phyloP scores from a whole-genome alignment of 2,888 invertebrate genomes.

The Euproctis similis region DNA sequence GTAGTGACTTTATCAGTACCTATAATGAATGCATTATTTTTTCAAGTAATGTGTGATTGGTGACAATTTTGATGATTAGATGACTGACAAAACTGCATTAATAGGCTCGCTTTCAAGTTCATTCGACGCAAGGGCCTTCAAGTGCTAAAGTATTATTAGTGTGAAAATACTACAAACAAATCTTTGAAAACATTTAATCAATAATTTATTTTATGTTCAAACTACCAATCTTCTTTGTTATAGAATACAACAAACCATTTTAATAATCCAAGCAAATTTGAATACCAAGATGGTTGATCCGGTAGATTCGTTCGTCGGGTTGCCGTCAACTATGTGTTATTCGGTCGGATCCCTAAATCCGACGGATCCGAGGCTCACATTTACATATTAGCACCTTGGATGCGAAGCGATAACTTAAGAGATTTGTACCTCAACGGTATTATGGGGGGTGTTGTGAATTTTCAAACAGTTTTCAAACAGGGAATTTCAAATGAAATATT shows the following conservation, averaged over 20 bases:
- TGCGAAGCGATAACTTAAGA: conserved; percentile 5
- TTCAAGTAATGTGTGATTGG: no score
- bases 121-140: no score
- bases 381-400: conserved; percentile 30
- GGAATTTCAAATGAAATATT: background rate
- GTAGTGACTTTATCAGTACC: no score
- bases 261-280: conserved; percentile 11
- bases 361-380: conserved; percentile 21
- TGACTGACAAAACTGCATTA: no score
- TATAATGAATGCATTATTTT: no score
- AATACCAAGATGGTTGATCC: conserved; percentile 11
- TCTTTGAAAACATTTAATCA: no score
- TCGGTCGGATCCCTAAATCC: conserved; percentile 20
- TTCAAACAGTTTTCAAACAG: background rate
- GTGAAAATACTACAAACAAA: no score
- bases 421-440: conserved; percentile 4
- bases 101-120: no score
- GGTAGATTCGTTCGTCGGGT: conserved; percentile 7
- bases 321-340: conserved; percentile 25
- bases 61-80: no score
- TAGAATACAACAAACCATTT: conserved; percentile 6
- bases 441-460: conserved; percentile 1
- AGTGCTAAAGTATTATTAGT: no score
- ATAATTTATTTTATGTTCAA: no score
- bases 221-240: no score